phyloP scores from a whole-genome alignment of 2,113 vertebrate species.

The Macroglossus sobrinus region DNA sequence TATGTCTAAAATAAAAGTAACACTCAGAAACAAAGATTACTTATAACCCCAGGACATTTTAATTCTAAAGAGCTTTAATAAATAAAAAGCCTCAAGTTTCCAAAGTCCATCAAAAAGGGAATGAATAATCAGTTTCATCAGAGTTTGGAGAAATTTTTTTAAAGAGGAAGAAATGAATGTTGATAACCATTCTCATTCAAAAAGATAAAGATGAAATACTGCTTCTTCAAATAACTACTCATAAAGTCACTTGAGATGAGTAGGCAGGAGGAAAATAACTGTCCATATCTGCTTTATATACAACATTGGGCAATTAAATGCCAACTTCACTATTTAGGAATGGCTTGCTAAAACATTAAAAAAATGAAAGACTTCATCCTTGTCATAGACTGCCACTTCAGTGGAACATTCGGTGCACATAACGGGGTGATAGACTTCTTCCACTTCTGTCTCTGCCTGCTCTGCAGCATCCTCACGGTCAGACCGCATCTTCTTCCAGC shows the following conservation, averaged over 20 bases:
- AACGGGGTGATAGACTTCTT: conserved; percentile 93
- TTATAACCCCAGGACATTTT: conserved; percentile 51
- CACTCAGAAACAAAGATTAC: conserved; percentile 49
- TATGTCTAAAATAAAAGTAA: neutral
- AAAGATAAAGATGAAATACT: conserved; percentile 37
- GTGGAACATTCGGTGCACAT: conserved; percentile 93
- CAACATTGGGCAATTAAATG: neutral
- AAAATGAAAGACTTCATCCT: conserved; percentile 97
- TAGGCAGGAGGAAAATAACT: neutral
- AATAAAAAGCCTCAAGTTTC: conserved; percentile 42
- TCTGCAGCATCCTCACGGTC: conserved; percentile 9
- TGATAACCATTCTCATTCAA: conserved; percentile 12
- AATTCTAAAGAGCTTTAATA: conserved; percentile 59
- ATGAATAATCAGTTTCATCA: conserved; percentile 22
- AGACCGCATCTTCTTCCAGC: conserved; percentile 80
- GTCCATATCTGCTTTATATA: neutral
- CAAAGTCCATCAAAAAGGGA: conserved; percentile 32
- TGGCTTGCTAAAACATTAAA: conserved; percentile 97
- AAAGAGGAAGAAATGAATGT: neutral
- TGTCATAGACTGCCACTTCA: conserved; percentile 95
- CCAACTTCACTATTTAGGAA: conserved; percentile 79
- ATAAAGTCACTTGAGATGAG: conserved; percentile 36
- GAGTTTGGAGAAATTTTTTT: neutral
- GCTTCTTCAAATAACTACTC: conserved; percentile 32
- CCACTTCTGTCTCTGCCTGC: conserved; percentile 75